A percentile compares a stretch with the other conserved stretches of the same genome.
Evolutionary conservation across 2,797 vertebrate genomes (phyloP).

Genomic region (Sternarchorhynchus goeldii): DNA sequence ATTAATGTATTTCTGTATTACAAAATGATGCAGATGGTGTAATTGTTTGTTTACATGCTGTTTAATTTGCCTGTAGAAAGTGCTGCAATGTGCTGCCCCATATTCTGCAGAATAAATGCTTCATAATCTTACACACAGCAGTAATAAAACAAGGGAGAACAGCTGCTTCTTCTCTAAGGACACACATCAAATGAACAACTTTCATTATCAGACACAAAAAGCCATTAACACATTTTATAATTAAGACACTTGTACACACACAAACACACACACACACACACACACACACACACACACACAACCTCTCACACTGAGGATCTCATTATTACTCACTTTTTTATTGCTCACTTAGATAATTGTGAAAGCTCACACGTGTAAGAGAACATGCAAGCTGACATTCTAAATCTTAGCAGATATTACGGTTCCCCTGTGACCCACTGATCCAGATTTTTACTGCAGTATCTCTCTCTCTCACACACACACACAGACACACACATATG

Average conservation of each 20-base stretch:
- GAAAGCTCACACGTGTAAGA: not conserved
- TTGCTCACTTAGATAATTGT: not conserved
- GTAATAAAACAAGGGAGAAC: not conserved
- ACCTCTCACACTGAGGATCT: slow-evolving; percentile 26
- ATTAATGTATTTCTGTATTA: no score
- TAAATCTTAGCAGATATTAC: not conserved
- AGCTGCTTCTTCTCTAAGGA: not conserved
- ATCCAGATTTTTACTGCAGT: slow-evolving; percentile 52
- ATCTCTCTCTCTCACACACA: slow-evolving; percentile 5
- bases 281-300: not conserved
- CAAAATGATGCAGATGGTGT: no score
- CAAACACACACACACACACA: no score
- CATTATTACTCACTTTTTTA: not conserved
- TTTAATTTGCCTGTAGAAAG: not conserved
- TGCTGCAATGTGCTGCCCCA: not conserved
- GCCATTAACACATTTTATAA: slow-evolving; percentile 42
- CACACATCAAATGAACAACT: slow-evolving; percentile 29
- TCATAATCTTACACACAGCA: not conserved
- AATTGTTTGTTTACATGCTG: not conserved
- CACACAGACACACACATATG: slow-evolving; percentile 10
- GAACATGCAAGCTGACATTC: not conserved
- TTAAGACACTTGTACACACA: slow-evolving; percentile 17
- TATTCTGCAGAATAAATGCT: slow-evolving; percentile 13
- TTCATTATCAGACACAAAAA: slow-evolving; percentile 30
- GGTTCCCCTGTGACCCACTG: slow-evolving; percentile 60